A percentile compares a stretch with the other conserved stretches of the same genome.
Conservation (phyloP, 2,888 invertebrate species). For the Kryphioiulus occultus region DNA sequence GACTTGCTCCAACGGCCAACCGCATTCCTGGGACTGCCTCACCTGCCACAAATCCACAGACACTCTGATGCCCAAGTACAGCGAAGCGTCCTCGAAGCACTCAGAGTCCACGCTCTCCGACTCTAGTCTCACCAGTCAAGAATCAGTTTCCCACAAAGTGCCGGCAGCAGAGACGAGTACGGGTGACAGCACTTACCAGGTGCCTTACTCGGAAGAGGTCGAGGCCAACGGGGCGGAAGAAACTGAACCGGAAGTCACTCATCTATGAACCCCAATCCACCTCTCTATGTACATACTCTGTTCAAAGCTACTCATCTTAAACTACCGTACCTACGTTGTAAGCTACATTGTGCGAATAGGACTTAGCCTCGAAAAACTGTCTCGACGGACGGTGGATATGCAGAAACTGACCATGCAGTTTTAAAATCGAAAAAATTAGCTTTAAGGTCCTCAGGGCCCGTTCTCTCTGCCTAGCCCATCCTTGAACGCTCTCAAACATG, state of each 20-base stretch:
- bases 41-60: conserved; percentile 46
- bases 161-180: background rate
- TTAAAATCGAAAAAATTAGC: background rate
- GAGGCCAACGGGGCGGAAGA: background rate
- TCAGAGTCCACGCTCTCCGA: conserved; percentile 51
- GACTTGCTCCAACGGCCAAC: conserved; percentile 17
- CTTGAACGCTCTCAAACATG: background rate
- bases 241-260: conserved; percentile 40
- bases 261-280: conserved; percentile 27
- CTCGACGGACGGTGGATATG: background rate
- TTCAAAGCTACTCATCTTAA: conserved; percentile 1
- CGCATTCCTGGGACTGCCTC: conserved; percentile 50
- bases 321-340: conserved; percentile 28
- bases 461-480: background rate
- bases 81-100: conserved; percentile 33
- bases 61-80: conserved; percentile 34
- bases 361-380: background rate
- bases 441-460: background rate
- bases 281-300: background rate
- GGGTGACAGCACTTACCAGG: conserved; percentile 11
- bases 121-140: conserved; percentile 52
- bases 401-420: background rate
- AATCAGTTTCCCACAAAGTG: conserved; percentile 49
- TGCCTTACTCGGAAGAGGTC: background rate
- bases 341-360: background rate